Base-by-base conservation (phyloP, 2,113 vertebrate species). In the Plecotus auritus region DNA sequence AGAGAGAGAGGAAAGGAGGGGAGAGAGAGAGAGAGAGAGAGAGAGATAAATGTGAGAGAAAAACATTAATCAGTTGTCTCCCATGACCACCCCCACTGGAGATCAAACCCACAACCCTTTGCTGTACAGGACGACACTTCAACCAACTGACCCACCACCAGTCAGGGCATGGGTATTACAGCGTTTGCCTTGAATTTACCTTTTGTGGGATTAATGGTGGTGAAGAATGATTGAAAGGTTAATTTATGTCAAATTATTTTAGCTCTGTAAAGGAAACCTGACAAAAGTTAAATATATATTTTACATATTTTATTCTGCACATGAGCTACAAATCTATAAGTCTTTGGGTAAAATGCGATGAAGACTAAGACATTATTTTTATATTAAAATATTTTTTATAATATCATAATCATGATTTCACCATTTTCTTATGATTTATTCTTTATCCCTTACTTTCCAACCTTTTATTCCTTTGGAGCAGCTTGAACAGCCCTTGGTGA, bases 191-290 rank as follows among this genome's bases (percentile, higher is more conserved):
- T 72, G 77, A 85, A 47, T 81, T 84, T 88, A 83, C 56, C 18
- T 88, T 47, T 91, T 49, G 26, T 2, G 13, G 45, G 4, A 64
- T 30, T 59, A 37, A n/a, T 32, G 32, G 61, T 78, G 7, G 51
- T 10, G 35, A 85, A 20, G 3, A 97, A 95, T 93, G 45, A 77
- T 5, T 70, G 4, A 30, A 59, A 76, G 23, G 42, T 86, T 91
- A 83, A 94, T 74, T 88, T 83, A 74, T 78, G 74, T 78, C 32
- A 85, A 78, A 70, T 95, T 70, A 64, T 45, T 86, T 88, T 88
- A 82, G 67, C 32, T 69, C 37, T 22, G 69, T 73, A 85, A 64
- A 78, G 59, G 30, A 90, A 82, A 92, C 3, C 12, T 64, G 51
- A 82, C 32, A 7, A 49, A 76, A 83, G 9, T 78, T 85, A 67